Base-by-base conservation (phyloP, 2,113 vertebrate species). In the Macrotus californicus region DNA sequence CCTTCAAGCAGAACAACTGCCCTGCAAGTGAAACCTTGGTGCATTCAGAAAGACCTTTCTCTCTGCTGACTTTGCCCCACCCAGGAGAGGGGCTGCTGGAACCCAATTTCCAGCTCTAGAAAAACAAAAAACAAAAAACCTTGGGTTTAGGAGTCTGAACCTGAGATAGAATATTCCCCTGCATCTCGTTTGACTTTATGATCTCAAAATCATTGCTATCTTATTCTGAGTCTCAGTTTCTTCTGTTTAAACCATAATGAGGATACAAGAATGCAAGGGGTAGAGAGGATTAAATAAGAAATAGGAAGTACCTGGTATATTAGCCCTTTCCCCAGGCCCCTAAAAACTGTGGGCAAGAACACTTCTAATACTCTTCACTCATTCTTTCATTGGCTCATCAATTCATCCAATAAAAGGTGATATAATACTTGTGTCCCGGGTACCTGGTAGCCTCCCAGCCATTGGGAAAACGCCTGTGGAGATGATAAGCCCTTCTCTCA, bases 1-100 rank as follows among this genome's bases (percentile, higher is more conserved):
- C 41, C 76, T 26, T 13, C 12, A 22, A 5, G 48, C 16, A 64
- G 64, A 6, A 0, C 0, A 10, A 7, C 31, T 4, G 0, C 21
- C n/a, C 34, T 18, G 6, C 18, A 75, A 13, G 50, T 26, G 19
- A 92, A 10, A 15, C 31, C 2, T 0, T 43, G 24, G 0, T 21
- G 80, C 18, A 10, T 43, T 52, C 29, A 10, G 21, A 41, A 41
- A 72, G 52, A 5, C 72, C 41, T 4, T 2, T 61, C 15, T 75
- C 43, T 56, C 50, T 56, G 61, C 52, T 46, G 39, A 48, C 14
- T 12, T n/a, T 5, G 19, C 26, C 41, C n/a, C n/a, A n/a, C n/a
- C 22, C 22, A 29, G 10, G 54, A 41, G 50, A 87, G 31, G 4
- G 13, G 46, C 43, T 54, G 19, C 31, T 22, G 12, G 8, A 22